Evolutionary conservation across 1,140 invertebrate species (phyloP).

Genomic region (Drosophila guanche): DNA sequence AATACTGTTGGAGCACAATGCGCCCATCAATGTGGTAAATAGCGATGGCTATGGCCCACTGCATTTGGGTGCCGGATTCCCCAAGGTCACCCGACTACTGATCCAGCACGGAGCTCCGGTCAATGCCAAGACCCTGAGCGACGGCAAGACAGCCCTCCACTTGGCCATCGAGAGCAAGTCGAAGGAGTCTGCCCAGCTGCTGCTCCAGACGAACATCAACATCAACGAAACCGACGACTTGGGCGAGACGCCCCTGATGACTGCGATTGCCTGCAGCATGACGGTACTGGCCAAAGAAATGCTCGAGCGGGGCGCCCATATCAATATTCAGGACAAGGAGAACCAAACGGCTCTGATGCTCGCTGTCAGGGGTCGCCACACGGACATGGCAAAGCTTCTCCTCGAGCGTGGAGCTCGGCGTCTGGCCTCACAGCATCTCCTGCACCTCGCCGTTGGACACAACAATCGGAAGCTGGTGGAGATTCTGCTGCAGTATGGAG

Average conservation of each 20-base stretch:
- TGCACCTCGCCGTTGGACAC: slow-evolving; percentile 85
- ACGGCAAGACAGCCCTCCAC: slow-evolving; percentile 74
- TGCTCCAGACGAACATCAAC: slow-evolving; percentile 86
- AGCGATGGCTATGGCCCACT: slow-evolving; percentile 96
- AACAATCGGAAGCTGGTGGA: slow-evolving; percentile 84
- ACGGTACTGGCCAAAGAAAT: slow-evolving; percentile 84
- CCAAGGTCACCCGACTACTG: slow-evolving; percentile 58
- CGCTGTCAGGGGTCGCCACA: slow-evolving; percentile 85
- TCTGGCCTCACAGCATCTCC: slow-evolving; percentile 85
- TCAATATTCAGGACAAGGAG: slow-evolving; percentile 86
- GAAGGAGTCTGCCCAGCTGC: slow-evolving; percentile 84
- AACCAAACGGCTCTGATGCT: slow-evolving; percentile 85
- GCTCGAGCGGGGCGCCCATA: slow-evolving; percentile 84
- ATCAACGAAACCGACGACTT: slow-evolving; percentile 85
- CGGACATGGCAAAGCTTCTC: slow-evolving; percentile 82
- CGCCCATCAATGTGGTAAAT: slow-evolving; percentile 91
- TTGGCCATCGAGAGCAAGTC: slow-evolving; percentile 76
- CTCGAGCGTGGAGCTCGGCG: slow-evolving; percentile 85
- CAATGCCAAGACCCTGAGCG: slow-evolving; percentile 73
- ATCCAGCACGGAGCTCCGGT: slow-evolving; percentile 74
- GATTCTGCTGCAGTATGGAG: slow-evolving; percentile 84
- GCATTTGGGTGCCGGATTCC: slow-evolving; percentile 92
- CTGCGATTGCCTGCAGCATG: slow-evolving; percentile 84
- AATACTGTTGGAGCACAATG: slow-evolving; percentile 93
- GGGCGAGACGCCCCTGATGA: slow-evolving; percentile 85